phyloP scores from a whole-genome alignment of 2,888 invertebrate species.

The Pseudococcus jackbeardsleyi region DNA sequence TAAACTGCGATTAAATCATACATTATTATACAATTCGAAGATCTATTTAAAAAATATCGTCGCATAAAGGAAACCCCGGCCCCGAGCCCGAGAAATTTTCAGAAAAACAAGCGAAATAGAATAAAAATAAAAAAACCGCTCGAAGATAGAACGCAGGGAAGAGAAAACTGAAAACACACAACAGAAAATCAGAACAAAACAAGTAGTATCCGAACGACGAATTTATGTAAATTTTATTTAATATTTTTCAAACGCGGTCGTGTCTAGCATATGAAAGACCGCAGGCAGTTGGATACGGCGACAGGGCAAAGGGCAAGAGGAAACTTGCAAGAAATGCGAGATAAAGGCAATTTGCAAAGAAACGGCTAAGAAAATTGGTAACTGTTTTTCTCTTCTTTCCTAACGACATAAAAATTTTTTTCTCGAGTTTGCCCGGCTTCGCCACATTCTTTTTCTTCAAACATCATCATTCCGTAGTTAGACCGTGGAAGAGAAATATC shows the following conservation, averaged over 20 bases:
- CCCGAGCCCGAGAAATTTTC: neutral
- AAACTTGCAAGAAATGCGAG: neutral
- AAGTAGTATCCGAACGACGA: slow-evolving; percentile 34
- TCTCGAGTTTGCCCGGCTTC: neutral
- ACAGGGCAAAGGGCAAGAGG: neutral
- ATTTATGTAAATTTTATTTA: slow-evolving; percentile 46
- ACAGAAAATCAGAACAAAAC: slow-evolving; percentile 31
- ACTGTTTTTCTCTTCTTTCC: neutral
- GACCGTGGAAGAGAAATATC: neutral
- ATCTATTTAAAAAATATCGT: neutral
- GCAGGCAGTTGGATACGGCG: neutral
- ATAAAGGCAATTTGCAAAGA: slow-evolving; percentile 22
- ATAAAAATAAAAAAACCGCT: neutral
- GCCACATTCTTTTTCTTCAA: neutral
- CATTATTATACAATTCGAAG: neutral
- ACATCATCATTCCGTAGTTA: neutral
- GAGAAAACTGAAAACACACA: neutral
- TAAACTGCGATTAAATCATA: neutral
- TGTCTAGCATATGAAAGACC: slow-evolving; percentile 41
- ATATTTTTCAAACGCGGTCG: slow-evolving; percentile 17
- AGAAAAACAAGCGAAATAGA: neutral
- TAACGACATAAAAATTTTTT: neutral
- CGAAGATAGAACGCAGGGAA: neutral
- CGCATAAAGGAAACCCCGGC: neutral
- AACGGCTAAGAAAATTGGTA: slow-evolving; percentile 26